Evolutionary conservation across 2,797 vertebrate genomes (phyloP).

Genomic region (Silurus lanzhouensis): DNA sequence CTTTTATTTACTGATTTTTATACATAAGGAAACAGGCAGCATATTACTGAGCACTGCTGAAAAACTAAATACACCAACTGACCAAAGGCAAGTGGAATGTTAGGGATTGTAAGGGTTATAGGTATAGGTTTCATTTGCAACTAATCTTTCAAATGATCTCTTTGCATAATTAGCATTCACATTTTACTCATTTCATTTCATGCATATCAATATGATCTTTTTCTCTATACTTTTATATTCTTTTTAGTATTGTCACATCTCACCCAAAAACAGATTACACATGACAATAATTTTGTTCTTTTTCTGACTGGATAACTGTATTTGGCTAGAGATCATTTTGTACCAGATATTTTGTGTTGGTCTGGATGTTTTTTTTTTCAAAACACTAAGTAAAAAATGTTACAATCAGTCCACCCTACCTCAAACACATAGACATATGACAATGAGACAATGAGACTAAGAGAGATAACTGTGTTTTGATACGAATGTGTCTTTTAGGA

Average conservation of each 20-base stretch:
- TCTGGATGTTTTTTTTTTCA: background rate
- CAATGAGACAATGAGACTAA: background rate
- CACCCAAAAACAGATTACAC: background rate
- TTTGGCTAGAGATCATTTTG: background rate
- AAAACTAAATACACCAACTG: background rate
- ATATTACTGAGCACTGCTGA: background rate
- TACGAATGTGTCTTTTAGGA: background rate
- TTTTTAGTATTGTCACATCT: background rate
- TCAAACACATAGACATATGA: background rate
- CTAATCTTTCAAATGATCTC: background rate
- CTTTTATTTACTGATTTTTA: background rate
- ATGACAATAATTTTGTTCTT: background rate
- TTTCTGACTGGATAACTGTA: background rate
- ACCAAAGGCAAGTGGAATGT: background rate
- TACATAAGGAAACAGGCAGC: background rate
- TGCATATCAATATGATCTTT: background rate
- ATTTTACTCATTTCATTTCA: background rate
- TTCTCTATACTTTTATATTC: background rate
- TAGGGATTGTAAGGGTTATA: background rate
- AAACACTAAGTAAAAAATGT: background rate
- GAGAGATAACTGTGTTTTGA: background rate
- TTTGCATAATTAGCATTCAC: background rate
- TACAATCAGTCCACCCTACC: background rate
- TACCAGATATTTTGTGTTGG: background rate
- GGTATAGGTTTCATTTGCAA: background rate